Percentiles rank a stretch among this genome's conserved stretches.
These are phyloP conservation scores for Calyptommatus sinebrachiatus DNA, from an alignment of 2,113 vertebrate genomes.

Conservation along the genomic window DNA sequence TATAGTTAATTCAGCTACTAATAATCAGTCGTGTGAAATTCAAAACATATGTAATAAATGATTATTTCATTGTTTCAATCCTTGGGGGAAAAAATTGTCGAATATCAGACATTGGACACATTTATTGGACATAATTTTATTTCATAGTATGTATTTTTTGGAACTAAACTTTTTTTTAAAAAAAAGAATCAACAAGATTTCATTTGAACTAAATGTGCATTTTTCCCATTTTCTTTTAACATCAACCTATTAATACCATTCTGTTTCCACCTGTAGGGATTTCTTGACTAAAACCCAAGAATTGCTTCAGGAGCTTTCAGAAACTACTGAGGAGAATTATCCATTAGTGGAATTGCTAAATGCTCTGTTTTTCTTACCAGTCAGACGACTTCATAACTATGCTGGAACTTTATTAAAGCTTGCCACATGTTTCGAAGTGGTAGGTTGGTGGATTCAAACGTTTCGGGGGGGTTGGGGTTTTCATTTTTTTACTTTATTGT, in stretches of 20 bases:
- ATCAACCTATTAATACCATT: conserved; percentile 3
- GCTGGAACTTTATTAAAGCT: conserved; percentile 89
- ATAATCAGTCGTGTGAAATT: not conserved
- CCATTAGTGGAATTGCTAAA: conserved; percentile 80
- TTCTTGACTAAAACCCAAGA: conserved; percentile 89
- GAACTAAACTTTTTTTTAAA: no score
- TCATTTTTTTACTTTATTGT: not conserved
- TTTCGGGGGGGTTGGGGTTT: not conserved
- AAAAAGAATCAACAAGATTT: no score
- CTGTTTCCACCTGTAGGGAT: conserved; percentile 73
- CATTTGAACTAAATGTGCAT: not conserved
- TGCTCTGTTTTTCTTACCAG: conserved; percentile 86
- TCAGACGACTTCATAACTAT: conserved; percentile 85
- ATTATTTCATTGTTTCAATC: not conserved
- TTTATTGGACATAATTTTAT: no score
- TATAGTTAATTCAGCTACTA: not conserved
- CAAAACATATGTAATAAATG: not conserved
- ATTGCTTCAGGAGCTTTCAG: conserved; percentile 81
- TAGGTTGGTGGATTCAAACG: conserved; percentile 61
- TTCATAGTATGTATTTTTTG: no score
- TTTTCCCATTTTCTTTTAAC: not conserved
- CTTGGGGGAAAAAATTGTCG: not conserved
- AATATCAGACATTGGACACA: no score
- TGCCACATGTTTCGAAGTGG: conserved; percentile 92
- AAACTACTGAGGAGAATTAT: conserved; percentile 80